Evolutionary conservation across 1,140 invertebrate genomes (phyloP).

Genomic region (Heliconius eleuchia): DNA sequence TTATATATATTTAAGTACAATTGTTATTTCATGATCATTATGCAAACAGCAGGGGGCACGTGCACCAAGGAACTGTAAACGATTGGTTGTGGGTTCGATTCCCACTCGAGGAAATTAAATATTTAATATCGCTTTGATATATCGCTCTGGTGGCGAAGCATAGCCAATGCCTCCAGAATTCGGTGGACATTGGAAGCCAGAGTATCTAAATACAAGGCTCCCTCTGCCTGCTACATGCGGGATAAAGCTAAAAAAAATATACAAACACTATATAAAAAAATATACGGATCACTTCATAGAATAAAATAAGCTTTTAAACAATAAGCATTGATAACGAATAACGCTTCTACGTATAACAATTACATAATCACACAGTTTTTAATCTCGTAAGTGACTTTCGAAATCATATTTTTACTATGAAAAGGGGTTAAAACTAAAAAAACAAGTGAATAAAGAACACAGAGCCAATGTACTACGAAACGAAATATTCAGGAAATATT

Average conservation of each 20-base stretch:
- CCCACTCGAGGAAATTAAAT: no score
- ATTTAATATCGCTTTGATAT: no score
- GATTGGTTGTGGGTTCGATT: no score
- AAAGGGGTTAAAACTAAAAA: slow-evolving; percentile 19
- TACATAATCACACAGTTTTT: slow-evolving; percentile 19
- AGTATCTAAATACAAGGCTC: no score
- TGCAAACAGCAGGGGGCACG: no score
- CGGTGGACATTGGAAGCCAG: no score
- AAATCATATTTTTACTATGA: slow-evolving; percentile 12
- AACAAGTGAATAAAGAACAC: slow-evolving; percentile 20
- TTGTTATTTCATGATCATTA: not conserved
- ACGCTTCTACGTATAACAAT: slow-evolving; percentile 18
- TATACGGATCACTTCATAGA: not conserved
- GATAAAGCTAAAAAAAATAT: not conserved
- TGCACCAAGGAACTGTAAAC: not conserved
- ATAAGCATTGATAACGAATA: slow-evolving; percentile 19
- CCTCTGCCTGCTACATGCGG: no score
- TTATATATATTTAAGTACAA: not conserved
- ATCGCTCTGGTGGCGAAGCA: no score
- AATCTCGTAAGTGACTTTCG: slow-evolving; percentile 33
- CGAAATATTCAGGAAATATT: slow-evolving; percentile 34
- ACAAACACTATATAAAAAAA: not conserved
- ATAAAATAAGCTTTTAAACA: slow-evolving; percentile 18
- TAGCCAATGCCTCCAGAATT: no score
- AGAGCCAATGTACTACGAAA: not conserved